Evolutionary conservation across 2,113 vertebrate genomes (phyloP).

Genomic region (Ageneiosus marmoratus): DNA sequence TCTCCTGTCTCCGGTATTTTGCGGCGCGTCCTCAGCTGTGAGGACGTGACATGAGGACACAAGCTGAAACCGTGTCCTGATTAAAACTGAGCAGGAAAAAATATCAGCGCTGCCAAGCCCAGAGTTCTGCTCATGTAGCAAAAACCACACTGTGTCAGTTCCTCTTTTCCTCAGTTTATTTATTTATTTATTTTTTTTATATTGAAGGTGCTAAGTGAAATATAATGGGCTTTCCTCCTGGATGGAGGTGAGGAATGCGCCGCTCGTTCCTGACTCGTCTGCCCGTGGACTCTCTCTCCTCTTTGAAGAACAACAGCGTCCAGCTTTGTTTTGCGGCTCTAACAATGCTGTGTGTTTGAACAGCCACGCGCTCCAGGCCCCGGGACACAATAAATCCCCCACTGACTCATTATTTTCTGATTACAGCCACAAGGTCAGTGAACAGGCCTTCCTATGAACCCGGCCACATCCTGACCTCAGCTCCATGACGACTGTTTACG

Average conservation of each 20-base stretch:
- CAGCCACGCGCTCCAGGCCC: constrained; percentile 61
- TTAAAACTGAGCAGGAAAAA: constrained; percentile 49
- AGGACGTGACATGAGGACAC: neutral
- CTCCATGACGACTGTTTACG: constrained; percentile 66
- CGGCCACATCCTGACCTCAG: constrained; percentile 63
- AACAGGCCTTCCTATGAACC: constrained; percentile 76
- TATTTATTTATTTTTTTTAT: constrained; percentile 17
- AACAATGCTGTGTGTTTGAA: constrained; percentile 71
- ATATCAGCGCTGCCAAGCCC: constrained; percentile 37
- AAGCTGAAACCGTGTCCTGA: neutral
- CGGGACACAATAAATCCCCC: constrained; percentile 71
- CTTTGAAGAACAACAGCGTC: constrained; percentile 64
- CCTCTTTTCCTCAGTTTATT: constrained; percentile 44
- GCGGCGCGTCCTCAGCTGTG: neutral
- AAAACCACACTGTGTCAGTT: constrained; percentile 39
- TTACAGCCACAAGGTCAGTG: constrained; percentile 77
- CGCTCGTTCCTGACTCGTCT: constrained; percentile 53
- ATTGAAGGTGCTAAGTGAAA: constrained; percentile 34
- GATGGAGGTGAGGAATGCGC: constrained; percentile 40
- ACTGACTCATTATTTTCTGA: constrained; percentile 72
- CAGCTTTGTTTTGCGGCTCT: constrained; percentile 51
- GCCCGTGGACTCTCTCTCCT: constrained; percentile 42
- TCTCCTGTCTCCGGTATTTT: constrained; percentile 9
- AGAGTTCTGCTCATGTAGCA: constrained; percentile 18
- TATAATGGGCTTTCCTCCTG: constrained; percentile 34